A percentile compares a stretch with the other conserved stretches of the same genome.
Evolutionary conservation across 2,113 vertebrate genomes (phyloP).

Genomic region (Rhegmatorhina hoffmannsi): DNA sequence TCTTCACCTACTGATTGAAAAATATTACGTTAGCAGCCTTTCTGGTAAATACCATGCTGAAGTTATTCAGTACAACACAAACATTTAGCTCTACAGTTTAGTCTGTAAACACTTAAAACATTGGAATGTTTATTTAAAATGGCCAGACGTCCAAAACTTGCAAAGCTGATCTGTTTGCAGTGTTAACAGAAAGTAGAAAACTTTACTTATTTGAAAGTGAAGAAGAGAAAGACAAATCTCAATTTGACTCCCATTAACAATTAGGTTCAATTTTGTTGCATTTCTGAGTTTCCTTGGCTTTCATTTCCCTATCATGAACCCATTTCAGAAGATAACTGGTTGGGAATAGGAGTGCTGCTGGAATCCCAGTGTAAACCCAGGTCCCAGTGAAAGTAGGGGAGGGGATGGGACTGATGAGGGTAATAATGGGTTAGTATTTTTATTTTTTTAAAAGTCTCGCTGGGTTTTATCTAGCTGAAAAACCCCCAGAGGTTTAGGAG

Average conservation of each 20-base stretch:
- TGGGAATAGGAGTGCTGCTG: neutral
- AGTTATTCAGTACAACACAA: constrained; percentile 41
- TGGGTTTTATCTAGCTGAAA: neutral
- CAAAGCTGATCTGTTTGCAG: constrained; percentile 12
- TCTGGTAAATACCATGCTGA: constrained; percentile 17
- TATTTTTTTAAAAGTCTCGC: neutral
- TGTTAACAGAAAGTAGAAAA: neutral
- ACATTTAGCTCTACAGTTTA: constrained; percentile 47
- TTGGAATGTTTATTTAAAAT: constrained; percentile 53
- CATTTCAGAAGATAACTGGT: neutral
- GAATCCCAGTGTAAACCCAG: neutral
- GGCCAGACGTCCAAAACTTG: constrained; percentile 6
- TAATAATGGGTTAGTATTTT: neutral
- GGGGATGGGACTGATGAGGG: neutral
- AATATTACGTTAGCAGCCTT: constrained; percentile 40
- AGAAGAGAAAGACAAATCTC: neutral
- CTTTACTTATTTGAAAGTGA: neutral
- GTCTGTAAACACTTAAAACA: constrained; percentile 51
- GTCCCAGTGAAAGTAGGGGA: neutral
- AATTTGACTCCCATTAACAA: neutral
- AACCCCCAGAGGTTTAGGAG: neutral
- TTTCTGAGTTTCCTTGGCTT: neutral
- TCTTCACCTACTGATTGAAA: constrained; percentile 47
- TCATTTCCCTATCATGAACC: neutral
- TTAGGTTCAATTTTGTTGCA: neutral